A percentile compares a stretch with the other conserved stretches of the same genome.
Conservation (phyloP, 2,113 vertebrate species). For the Paraplagusia blochii region DNA sequence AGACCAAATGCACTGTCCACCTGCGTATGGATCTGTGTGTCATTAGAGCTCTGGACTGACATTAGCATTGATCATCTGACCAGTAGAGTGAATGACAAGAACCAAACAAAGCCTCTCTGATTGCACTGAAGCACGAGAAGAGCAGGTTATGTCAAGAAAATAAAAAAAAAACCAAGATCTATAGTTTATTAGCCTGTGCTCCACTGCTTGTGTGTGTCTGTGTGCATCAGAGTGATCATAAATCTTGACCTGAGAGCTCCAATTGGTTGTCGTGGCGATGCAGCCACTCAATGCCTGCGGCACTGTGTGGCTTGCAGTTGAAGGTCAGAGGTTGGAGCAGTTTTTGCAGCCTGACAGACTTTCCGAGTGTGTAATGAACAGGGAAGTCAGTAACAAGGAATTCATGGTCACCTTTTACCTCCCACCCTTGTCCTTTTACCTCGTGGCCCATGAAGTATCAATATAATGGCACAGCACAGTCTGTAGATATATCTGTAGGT, state of each 20-base stretch:
- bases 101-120: conserved; percentile 47
- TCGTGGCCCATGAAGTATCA: conserved; percentile 32
- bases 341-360: conserved; percentile 31
- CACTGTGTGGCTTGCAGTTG: conserved; percentile 38
- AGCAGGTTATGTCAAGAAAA: conserved; percentile 17
- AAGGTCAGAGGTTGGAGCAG: conserved; percentile 47
- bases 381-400: conserved; percentile 45
- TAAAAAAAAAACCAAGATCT: conserved; percentile 22
- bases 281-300: conserved; percentile 28
- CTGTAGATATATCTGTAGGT: conserved; percentile 8
- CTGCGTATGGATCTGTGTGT: conserved; percentile 59
- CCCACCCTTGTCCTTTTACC: conserved; percentile 35
- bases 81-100: conserved; percentile 63
- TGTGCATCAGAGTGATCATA: conserved; percentile 28
- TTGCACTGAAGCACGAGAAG: neutral
- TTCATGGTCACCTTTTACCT: conserved; percentile 28
- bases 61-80: conserved; percentile 73
- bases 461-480: conserved; percentile 9
- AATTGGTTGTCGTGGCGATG: conserved; percentile 46
- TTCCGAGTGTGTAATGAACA: conserved; percentile 50
- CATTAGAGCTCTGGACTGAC: conserved; percentile 64
- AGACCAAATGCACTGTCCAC: conserved; percentile 39
- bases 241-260: conserved; percentile 47
- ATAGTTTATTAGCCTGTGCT: conserved; percentile 42
- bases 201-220: conserved; percentile 21